phyloP scores from a whole-genome alignment of 2,113 vertebrate species.

The Phoenicopterus ruber region DNA sequence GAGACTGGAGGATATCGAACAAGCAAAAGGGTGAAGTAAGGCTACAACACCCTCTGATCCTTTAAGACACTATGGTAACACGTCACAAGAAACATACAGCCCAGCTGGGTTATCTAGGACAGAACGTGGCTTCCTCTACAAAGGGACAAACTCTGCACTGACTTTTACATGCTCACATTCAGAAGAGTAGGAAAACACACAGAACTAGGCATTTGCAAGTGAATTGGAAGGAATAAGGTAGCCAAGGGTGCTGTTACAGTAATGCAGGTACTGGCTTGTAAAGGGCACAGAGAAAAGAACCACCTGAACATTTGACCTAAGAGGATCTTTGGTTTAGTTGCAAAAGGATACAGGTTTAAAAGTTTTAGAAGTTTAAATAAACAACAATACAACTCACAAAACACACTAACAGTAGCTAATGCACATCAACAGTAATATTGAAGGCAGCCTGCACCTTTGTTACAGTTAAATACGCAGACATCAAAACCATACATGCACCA shows the following conservation, averaged over 20 bases:
- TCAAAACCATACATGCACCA: neutral
- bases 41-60: neutral
- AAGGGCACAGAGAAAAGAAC: neutral
- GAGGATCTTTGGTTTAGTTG: neutral
- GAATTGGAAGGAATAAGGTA: neutral
- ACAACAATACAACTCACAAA: neutral
- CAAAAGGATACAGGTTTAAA: neutral
- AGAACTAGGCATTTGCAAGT: neutral
- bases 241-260: neutral
- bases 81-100: neutral
- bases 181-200: neutral
- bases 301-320: neutral
- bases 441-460: neutral
- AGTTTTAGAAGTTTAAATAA: neutral
- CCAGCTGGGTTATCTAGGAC: neutral
- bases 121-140: neutral
- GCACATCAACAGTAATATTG: neutral
- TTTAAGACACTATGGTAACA: neutral
- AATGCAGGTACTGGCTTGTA: neutral
- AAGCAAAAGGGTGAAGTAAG: neutral
- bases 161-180: neutral
- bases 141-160: neutral
- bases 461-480: neutral
- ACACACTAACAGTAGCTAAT: neutral
- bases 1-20: neutral